Evolutionary conservation across 2,113 vertebrate genomes (phyloP).

Genomic region (Ameiurus melas): DNA sequence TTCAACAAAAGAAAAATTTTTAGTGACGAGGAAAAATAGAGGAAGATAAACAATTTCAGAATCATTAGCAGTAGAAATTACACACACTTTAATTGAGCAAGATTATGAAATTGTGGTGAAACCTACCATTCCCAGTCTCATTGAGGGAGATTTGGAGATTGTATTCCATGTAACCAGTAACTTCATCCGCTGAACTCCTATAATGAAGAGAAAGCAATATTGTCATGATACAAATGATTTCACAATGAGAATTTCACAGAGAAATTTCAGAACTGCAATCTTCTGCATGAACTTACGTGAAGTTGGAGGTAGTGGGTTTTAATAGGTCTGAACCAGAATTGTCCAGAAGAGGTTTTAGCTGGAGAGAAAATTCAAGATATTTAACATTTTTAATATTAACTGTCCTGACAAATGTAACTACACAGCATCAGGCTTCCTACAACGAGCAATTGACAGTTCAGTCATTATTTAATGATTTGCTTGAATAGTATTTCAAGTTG

Average conservation of each 20-base stretch:
- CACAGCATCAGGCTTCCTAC: not conserved
- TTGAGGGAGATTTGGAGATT: not conserved
- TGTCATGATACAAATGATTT: not conserved
- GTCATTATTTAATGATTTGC: not conserved
- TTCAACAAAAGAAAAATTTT: too few species aligned
- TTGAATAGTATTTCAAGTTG: too few species aligned
- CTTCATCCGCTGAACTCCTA: not conserved
- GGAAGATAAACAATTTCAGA: too few species aligned
- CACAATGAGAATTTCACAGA: not conserved
- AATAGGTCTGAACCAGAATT: not conserved
- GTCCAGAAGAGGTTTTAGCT: conserved; percentile 39
- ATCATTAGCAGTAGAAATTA: too few species aligned
- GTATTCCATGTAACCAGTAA: conserved; percentile 27
- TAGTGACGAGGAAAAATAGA: too few species aligned
- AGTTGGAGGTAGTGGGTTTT: not conserved
- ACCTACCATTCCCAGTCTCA: too few species aligned
- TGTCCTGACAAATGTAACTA: not conserved
- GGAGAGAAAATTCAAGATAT: not conserved
- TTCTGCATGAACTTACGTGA: conserved; percentile 27
- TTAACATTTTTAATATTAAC: not conserved
- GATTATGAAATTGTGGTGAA: too few species aligned
- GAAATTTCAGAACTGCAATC: not conserved
- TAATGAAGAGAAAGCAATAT: not conserved
- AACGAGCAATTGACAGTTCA: not conserved
- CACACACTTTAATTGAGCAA: too few species aligned